phyloP scores from a whole-genome alignment of 2,797 vertebrate species.

The Lepus oiostolus region DNA sequence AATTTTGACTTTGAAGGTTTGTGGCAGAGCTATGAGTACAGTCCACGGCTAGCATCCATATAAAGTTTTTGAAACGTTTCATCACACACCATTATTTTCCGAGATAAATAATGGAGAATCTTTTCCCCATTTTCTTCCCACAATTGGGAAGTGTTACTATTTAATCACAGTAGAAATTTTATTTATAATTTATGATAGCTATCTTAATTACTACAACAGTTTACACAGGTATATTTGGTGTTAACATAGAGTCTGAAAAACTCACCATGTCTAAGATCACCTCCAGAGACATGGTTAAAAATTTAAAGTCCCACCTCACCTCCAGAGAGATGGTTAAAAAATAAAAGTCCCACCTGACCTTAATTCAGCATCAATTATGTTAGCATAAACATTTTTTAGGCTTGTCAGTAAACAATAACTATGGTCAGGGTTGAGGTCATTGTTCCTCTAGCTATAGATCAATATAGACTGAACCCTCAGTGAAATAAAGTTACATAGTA shows the following conservation, averaged over 20 bases:
- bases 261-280: not conserved
- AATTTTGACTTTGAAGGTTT: not conserved
- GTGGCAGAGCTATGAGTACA: not conserved
- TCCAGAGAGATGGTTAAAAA: not conserved
- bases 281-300: not conserved
- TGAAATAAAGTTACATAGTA: conserved; percentile 26
- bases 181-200: not conserved
- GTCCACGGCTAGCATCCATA: not conserved
- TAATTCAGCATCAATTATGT: not conserved
- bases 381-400: not conserved
- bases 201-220: not conserved
- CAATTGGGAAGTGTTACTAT: not conserved
- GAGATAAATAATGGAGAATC: not conserved
- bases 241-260: not conserved
- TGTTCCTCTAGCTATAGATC: not conserved
- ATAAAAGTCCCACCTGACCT: not conserved
- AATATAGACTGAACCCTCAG: not conserved
- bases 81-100: not conserved
- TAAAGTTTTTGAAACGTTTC: conserved; percentile 9
- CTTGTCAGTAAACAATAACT: not conserved
- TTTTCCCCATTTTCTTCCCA: not conserved
- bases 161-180: not conserved
- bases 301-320: not conserved
- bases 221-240: not conserved
- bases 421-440: not conserved